Conservation (phyloP, 2,797 vertebrate species). For the Podarcis siculus region DNA sequence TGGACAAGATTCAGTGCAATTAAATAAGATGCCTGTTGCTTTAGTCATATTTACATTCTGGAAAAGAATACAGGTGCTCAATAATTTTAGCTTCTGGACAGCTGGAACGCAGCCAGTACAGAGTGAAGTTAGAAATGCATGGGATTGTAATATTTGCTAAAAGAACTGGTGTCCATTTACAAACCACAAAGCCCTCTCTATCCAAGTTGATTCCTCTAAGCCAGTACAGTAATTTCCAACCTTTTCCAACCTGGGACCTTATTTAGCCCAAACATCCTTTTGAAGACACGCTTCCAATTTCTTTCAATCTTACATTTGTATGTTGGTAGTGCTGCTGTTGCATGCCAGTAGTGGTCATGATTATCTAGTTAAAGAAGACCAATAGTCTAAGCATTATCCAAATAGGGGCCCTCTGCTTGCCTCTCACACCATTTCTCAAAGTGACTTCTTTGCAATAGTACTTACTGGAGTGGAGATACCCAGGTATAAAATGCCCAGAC, state of each 20-base stretch:
- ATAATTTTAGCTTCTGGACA: constrained; percentile 33
- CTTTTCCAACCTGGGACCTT: background rate
- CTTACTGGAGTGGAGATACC: background rate
- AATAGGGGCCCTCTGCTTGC: background rate
- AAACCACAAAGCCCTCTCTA: constrained; percentile 32
- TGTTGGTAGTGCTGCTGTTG: background rate
- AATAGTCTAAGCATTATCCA: background rate
- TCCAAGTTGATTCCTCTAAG: constrained; percentile 23
- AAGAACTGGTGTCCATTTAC: too few relatives aligned
- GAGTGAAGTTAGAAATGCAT: constrained; percentile 25
- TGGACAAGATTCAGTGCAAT: background rate
- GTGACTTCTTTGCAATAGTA: background rate
- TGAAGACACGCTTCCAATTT: background rate
- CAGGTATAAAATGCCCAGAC: background rate
- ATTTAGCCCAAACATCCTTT: background rate
- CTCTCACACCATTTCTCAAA: background rate
- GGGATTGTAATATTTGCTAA: background rate
- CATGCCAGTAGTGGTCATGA: too few relatives aligned
- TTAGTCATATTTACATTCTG: background rate
- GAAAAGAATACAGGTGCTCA: background rate
- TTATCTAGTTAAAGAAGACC: background rate
- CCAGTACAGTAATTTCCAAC: background rate
- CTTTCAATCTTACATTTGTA: background rate
- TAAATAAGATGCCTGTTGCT: background rate
- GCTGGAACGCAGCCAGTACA: constrained; percentile 42